Percentiles rank a stretch among this genome's conserved stretches.
Conservation (phyloP, 2,888 invertebrate genomes). For the Arctia plantaginis region DNA sequence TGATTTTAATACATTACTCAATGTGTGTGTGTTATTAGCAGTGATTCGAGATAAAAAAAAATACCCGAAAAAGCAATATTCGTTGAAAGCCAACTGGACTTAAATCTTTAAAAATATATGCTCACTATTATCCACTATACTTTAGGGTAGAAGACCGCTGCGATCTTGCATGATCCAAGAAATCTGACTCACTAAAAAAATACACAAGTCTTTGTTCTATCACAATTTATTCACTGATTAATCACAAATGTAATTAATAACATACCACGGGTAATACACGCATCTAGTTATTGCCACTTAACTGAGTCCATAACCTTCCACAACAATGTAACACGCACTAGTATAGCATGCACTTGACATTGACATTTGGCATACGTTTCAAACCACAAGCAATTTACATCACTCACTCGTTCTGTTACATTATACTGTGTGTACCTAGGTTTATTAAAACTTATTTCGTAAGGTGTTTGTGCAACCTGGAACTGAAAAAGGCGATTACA, state of each 20-base stretch:
- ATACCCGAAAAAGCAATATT: no score
- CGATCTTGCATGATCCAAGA: neutral
- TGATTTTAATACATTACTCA: neutral
- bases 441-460: constrained; percentile 33
- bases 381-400: constrained; percentile 43
- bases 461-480: constrained; percentile 43
- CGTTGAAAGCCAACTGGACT: no score
- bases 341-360: constrained; percentile 37
- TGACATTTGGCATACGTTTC: constrained; percentile 49
- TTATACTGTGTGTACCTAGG: neutral
- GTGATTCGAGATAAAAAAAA: no score
- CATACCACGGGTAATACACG: neutral
- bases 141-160: neutral
- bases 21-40: no score
- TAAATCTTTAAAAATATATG: no score
- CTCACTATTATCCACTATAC: neutral
- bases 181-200: neutral
- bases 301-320: constrained; percentile 14
- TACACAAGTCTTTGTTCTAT: neutral
- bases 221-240: neutral
- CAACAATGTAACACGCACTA: constrained; percentile 13
- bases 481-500: constrained; percentile 53
- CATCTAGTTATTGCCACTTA: neutral
- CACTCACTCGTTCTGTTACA: constrained; percentile 6
- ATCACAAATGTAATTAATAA: neutral